Conservation (phyloP, 2,888 invertebrate species). For the Folsomia candida region DNA sequence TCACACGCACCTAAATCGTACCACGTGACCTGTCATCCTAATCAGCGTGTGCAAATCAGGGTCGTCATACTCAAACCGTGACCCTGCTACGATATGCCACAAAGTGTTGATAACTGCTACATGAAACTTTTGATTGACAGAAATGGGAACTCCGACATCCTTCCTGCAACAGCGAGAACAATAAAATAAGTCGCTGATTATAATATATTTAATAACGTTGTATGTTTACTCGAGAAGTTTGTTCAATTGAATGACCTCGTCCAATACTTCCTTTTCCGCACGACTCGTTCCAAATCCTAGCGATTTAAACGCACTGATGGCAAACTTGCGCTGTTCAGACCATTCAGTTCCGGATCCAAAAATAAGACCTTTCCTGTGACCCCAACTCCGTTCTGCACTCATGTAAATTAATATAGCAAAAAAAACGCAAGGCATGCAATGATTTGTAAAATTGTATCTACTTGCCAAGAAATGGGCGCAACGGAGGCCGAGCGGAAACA, state of each 20-base stretch:
- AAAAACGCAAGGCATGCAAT: too few species aligned
- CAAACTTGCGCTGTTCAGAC: slow-evolving; percentile 28
- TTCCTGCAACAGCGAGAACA: slow-evolving; percentile 7
- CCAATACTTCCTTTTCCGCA: slow-evolving; percentile 19
- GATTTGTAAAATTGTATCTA: too few species aligned
- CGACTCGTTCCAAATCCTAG: slow-evolving; percentile 27
- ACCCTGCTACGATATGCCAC: slow-evolving; percentile 26
- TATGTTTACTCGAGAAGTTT: slow-evolving; percentile 10
- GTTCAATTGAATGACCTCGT: slow-evolving; percentile 21
- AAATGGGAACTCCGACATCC: slow-evolving; percentile 5
- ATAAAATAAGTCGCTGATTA: too few species aligned
- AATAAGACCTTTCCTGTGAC: slow-evolving; percentile 28
- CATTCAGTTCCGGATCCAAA: slow-evolving; percentile 30
- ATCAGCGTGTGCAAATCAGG: slow-evolving; percentile 17
- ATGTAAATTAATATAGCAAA: too few species aligned
- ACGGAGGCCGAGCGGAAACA: slow-evolving; percentile 30
- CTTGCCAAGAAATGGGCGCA: slow-evolving; percentile 33
- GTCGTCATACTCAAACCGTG: slow-evolving; percentile 27
- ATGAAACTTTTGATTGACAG: slow-evolving; percentile 24
- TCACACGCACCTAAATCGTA: slow-evolving; percentile 24
- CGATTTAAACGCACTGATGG: slow-evolving; percentile 16
- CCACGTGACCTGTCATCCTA: slow-evolving; percentile 25
- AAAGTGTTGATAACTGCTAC: slow-evolving; percentile 26
- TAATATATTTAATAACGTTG: neutral
- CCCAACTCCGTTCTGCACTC: slow-evolving; percentile 31